Conservation (phyloP, 1,140 invertebrate species). For the Teleopsis dalmanni region DNA sequence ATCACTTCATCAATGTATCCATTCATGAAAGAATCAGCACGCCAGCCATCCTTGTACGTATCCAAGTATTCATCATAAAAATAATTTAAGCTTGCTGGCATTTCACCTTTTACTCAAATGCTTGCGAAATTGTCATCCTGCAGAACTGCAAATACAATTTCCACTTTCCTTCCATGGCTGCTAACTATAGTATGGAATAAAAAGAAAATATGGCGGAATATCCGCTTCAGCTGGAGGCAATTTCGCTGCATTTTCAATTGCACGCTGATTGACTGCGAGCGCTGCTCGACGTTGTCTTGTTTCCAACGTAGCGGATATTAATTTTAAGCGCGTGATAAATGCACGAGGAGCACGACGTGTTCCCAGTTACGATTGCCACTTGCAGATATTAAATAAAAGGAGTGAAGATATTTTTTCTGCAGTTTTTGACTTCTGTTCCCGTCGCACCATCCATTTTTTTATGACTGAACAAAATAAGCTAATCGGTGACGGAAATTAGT, state of each 20-base stretch:
- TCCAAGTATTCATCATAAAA: too few species aligned
- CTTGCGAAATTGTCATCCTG: not conserved
- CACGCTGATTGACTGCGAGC: conserved; percentile 15
- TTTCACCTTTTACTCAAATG: not conserved
- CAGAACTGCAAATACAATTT: conserved; percentile 5
- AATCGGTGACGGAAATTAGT: conserved; percentile 18
- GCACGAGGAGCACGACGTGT: conserved; percentile 3
- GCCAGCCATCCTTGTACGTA: too few species aligned
- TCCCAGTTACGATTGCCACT: too few species aligned
- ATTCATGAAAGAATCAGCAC: too few species aligned
- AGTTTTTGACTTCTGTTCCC: not conserved
- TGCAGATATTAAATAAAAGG: too few species aligned
- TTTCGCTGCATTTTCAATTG: conserved; percentile 14
- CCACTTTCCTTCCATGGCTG: conserved; percentile 4
- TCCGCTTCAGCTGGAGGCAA: conserved; percentile 15
- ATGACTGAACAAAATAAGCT: conserved; percentile 8
- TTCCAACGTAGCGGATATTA: conserved; percentile 13
- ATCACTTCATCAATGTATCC: too few species aligned
- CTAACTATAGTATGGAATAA: conserved; percentile 2
- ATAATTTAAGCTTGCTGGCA: too few species aligned
- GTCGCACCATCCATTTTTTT: not conserved
- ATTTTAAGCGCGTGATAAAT: conserved; percentile 15
- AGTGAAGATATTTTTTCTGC: not conserved
- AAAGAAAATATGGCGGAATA: conserved; percentile 12
- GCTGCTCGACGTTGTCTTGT: not conserved